Base-by-base conservation (phyloP, 2,113 vertebrate genomes). In the Polypterus bichir region DNA sequence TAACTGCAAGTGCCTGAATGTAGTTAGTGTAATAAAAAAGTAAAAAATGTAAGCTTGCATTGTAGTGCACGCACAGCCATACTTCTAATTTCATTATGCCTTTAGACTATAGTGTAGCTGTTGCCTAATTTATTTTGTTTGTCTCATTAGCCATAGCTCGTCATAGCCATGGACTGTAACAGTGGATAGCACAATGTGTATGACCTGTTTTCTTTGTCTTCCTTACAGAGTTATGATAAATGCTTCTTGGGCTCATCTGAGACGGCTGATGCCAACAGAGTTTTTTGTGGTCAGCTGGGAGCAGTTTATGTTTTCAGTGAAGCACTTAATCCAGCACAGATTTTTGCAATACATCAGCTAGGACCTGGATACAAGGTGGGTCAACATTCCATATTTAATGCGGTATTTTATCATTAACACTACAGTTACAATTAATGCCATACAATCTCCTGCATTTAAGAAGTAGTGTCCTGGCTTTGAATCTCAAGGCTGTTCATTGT, bases 241-340 rank as follows among this genome's bases (percentile, higher is more conserved):
- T 97, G 94, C 82, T 98, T 97, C 82, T 90, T 97, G 64, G 94
- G 94, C 59, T 97, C 94, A 71, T 98, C 94, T 8, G 95, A 98
- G 84, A 97, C 92, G 57, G 94, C 92, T 4, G 95, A 97, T 68
- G 93, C 92, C 60, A 97, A 97, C 68, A 78, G 94, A 75, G 94
- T 97, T 6, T 98, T 98, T 74, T 97, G 95, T 57, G 95, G 95
- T 61, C 95, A 98, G 65, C 90, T 98, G 44, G 95, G 92, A 73
- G 94, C 94, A 2, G 89, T 98, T 27, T 98, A 95, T 60, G 93
- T 97, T 59, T 98, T 98, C 78, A 89, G 89, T 47, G 95, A 97
- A 77, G 91, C 95, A 9, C 90, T 98, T 71, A 98, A 98, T 78
- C 94, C 95, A 4, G 90, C 95, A 7, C 95, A 98, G 81, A 97